Percentiles rank a stretch among this genome's conserved stretches.
Conservation (phyloP, 2,113 vertebrate genomes). For the Cichladusa arquata region DNA sequence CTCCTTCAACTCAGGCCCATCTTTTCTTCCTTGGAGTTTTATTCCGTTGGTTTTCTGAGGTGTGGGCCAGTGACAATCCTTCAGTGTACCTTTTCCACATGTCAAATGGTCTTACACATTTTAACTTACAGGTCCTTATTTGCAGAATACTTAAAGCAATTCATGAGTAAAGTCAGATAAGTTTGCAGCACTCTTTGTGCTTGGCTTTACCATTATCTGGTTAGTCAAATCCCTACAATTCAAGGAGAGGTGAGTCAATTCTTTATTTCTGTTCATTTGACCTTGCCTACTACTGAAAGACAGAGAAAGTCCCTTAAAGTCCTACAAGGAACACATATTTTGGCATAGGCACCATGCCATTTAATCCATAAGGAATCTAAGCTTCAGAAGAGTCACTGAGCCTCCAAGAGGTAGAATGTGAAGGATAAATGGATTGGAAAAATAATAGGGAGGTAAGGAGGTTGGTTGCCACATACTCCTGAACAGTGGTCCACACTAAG, state of each 20-base stretch:
- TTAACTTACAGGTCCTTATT: background rate
- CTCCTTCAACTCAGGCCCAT: background rate
- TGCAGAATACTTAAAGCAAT: background rate
- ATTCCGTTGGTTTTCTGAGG: background rate
- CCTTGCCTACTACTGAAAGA: background rate
- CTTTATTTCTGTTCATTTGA: background rate
- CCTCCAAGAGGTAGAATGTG: background rate
- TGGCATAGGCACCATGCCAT: background rate
- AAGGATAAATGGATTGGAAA: background rate
- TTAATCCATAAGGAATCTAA: background rate
- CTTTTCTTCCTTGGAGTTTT: background rate
- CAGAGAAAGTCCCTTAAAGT: background rate
- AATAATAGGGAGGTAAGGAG: background rate
- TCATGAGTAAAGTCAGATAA: background rate
- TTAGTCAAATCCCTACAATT: background rate
- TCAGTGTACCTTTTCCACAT: background rate
- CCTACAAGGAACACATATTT: background rate
- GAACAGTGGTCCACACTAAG: background rate
- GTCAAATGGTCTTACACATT: accelerated
- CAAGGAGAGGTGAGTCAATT: background rate
- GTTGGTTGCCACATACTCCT: background rate
- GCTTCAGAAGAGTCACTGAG: background rate
- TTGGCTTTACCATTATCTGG: background rate
- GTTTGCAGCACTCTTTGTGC: background rate
- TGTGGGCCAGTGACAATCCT: background rate